Evolutionary conservation across 2,797 vertebrate genomes (phyloP), one percentile per base, ranked within the genome.

Genomic region (Amphiprion clarkii): DNA sequence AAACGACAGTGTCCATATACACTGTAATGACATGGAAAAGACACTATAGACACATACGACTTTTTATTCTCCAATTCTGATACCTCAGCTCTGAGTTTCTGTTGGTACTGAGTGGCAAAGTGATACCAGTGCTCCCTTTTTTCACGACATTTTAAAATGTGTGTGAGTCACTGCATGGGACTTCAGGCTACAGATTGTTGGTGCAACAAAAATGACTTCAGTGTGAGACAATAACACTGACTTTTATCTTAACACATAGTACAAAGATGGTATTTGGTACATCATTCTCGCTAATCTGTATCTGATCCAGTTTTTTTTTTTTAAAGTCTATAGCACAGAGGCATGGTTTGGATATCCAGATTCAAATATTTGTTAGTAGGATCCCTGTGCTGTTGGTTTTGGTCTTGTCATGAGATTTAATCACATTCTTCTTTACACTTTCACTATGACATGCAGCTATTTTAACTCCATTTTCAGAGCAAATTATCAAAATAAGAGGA

Each of bases 371-470:
- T 51, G 54, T 5, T 14, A 0, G 44, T 13, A 17, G 14, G 13
- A 31, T 56, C 4, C 17, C 11, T 23, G 39, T 2, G n/a, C n/a
- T 21, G 36, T 7, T 39, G 48, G 16, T 17, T 21, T 60, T n/a
- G 23, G 36, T 65, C 51, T 74, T 72, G 55, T 49, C 14, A 42
- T 16, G 6, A 29, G 33, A 53, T 71, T 57, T 72, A 29, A 6
- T 31, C 6, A 7, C 14, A 19, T 46, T 46, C 44, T 46, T 46
- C 14, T 46, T 46, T 46, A 44, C 42, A 16, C 42, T 44, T 12
- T 44, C 23, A 69, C 3, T 14, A n/a, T 49, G 9, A 48, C 44
- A 27, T 5, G 40, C 29, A 31, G 27, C 14, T 17, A 11, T 33
- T 9, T 2, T 31, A 36, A 56, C 52, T 13, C 46, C 48, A 53